Percentiles rank a stretch among this genome's conserved stretches.
phyloP scores from a whole-genome alignment of 2,113 vertebrate genomes.

The Leucosticte australis region DNA sequence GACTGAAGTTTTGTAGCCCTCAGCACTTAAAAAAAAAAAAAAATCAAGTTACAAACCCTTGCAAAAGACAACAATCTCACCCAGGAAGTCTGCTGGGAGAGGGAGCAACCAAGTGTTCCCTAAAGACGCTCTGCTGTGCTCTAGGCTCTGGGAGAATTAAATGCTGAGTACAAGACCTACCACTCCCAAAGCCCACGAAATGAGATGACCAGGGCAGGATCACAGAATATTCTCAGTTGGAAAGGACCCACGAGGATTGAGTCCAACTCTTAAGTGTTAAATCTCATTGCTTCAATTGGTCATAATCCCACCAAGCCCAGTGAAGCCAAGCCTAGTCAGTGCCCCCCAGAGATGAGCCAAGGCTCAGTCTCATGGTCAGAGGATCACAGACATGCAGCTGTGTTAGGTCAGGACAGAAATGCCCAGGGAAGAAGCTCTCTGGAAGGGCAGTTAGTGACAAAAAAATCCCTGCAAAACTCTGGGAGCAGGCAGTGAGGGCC shows the following conservation, averaged over 20 bases:
- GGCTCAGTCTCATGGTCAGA: rapidly evolving
- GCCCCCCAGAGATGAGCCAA: background rate
- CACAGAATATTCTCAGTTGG: background rate
- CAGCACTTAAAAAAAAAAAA: background rate
- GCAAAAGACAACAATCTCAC: background rate
- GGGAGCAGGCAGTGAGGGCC: background rate
- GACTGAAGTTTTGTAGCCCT: background rate
- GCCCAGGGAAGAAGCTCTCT: background rate
- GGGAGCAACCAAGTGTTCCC: background rate
- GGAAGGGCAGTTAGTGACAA: background rate
- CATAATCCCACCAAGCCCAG: background rate
- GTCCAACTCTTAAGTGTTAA: background rate
- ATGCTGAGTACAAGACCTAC: background rate
- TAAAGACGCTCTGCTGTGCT: background rate
- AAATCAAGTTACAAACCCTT: background rate
- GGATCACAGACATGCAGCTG: background rate
- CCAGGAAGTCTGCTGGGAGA: background rate
- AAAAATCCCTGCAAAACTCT: background rate
- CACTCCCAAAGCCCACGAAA: background rate
- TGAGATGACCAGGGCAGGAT: background rate
- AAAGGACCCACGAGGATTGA: background rate
- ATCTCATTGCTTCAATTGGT: background rate
- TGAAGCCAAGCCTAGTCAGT: background rate
- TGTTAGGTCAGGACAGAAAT: rapidly evolving
- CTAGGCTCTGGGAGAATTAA: background rate